A percentile compares a stretch with the other conserved stretches of the same genome.
phyloP scores from a whole-genome alignment of 1,140 invertebrate genomes.

The Caenorhabditis latens region DNA sequence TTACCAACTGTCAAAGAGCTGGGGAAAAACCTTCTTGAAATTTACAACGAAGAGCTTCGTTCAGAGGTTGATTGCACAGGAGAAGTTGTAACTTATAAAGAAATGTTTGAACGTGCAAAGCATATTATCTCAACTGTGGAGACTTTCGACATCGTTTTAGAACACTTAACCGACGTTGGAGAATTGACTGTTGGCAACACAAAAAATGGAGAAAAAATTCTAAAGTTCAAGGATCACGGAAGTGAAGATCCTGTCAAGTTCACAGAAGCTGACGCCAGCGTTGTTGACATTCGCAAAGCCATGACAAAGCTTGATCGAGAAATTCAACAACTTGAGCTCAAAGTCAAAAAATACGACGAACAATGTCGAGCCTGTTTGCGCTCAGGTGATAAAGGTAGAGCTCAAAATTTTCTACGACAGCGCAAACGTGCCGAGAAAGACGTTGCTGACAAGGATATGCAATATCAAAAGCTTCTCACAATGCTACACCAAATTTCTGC shows the following conservation, averaged over 20 bases:
- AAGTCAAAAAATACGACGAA: constrained; percentile 66
- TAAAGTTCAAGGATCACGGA: constrained; percentile 73
- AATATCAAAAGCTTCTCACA: constrained; percentile 71
- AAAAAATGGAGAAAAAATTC: constrained; percentile 71
- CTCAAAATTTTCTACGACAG: constrained; percentile 68
- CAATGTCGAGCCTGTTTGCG: constrained; percentile 69
- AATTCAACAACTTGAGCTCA: constrained; percentile 67
- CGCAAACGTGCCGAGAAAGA: constrained; percentile 74
- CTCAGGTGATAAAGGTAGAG: constrained; percentile 70
- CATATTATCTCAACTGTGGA: constrained; percentile 63
- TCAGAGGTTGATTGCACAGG: constrained; percentile 72
- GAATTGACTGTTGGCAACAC: constrained; percentile 72
- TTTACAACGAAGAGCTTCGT: constrained; percentile 68
- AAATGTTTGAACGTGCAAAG: constrained; percentile 65
- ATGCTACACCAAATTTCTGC: constrained; percentile 73
- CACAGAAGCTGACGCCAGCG: constrained; percentile 74
- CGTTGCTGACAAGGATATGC: constrained; percentile 75
- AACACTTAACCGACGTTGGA: constrained; percentile 70
- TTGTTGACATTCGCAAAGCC: constrained; percentile 72
- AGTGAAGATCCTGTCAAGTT: constrained; percentile 72
- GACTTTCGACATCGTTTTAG: constrained; percentile 73
- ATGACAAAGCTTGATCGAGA: constrained; percentile 72
- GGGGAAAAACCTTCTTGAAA: constrained; percentile 68
- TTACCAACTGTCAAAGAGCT: constrained; percentile 69
- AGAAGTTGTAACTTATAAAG: constrained; percentile 74